A percentile compares a stretch with the other conserved stretches of the same genome.
Conservation (phyloP, 2,888 invertebrate species). For the Neuroscelio doddi region DNA sequence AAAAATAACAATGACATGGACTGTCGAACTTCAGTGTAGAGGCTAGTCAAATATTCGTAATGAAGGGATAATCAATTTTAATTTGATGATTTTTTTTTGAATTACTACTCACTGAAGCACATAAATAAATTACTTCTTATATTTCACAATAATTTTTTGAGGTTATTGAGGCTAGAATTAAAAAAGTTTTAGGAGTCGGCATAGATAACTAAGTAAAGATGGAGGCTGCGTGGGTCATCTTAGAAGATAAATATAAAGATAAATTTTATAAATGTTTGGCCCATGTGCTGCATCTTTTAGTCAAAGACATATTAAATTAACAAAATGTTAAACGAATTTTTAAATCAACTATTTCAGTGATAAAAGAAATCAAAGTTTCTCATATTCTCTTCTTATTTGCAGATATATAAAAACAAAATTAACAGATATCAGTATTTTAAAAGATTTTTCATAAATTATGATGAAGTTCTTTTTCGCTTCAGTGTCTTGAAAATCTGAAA, state of each 20-base stretch:
- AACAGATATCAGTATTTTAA: too few relatives aligned
- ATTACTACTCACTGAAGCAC: constrained; percentile 17
- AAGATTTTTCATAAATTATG: too few relatives aligned
- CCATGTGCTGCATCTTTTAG: constrained; percentile 30
- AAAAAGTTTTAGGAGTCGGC: constrained; percentile 18
- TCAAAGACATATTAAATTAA: constrained; percentile 47
- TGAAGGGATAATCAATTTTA: constrained; percentile 16
- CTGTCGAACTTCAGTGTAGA: constrained; percentile 15
- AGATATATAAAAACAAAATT: constrained; percentile 37
- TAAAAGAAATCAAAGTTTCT: constrained; percentile 51
- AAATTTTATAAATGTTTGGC: constrained; percentile 11
- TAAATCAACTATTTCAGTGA: constrained; percentile 39
- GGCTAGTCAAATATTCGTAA: constrained; percentile 19
- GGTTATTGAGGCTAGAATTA: constrained; percentile 25
- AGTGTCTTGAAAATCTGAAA: too few relatives aligned
- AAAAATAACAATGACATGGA: background rate
- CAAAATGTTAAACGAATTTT: constrained; percentile 33
- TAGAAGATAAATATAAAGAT: constrained; percentile 8
- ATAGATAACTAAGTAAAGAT: constrained; percentile 13
- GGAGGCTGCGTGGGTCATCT: constrained; percentile 12
- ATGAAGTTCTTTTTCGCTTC: too few relatives aligned
- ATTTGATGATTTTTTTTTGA: constrained; percentile 31
- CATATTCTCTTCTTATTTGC: constrained; percentile 43
- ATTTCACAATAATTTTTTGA: constrained; percentile 25
- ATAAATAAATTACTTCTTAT: constrained; percentile 26